Percentiles rank a stretch among this genome's conserved stretches.
Evolutionary conservation across 1,140 invertebrate species (phyloP).

Genomic region (Rhagoletis zephyria): DNA sequence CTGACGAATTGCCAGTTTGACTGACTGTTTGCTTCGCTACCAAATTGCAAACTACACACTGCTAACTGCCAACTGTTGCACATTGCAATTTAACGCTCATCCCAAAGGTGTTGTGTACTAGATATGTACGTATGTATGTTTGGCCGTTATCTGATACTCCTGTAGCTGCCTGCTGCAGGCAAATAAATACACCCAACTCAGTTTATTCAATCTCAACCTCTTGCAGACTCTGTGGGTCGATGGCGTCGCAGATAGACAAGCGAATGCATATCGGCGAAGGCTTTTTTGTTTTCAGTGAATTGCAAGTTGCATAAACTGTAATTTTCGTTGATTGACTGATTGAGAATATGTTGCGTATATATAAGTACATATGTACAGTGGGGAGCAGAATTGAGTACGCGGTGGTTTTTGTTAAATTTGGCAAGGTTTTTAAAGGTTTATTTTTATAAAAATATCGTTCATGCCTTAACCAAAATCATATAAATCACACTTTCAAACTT

Average conservation of each 20-base stretch:
- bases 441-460: too few relatives aligned
- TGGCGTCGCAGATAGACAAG: conserved; percentile 12
- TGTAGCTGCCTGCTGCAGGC: neutral
- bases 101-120: neutral
- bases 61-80: conserved; percentile 30
- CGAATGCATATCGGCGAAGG: conserved; percentile 30
- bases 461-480: too few relatives aligned
- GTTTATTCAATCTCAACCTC: neutral
- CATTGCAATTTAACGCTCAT: conserved; percentile 43
- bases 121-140: neutral
- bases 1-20: conserved; percentile 8
- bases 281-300: neutral
- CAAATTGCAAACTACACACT: neutral
- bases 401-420: too few relatives aligned
- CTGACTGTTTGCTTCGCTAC: conserved; percentile 25
- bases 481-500: too few relatives aligned
- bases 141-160: neutral
- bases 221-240: neutral
- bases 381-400: too few relatives aligned
- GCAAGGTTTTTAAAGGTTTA: too few relatives aligned
- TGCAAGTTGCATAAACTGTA: neutral
- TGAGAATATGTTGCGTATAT: neutral
- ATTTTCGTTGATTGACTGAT: conserved; percentile 45
- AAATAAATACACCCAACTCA: neutral
- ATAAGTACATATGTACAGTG: neutral